Conservation (phyloP, 2,888 invertebrate genomes). For the Apotomis capreana region DNA sequence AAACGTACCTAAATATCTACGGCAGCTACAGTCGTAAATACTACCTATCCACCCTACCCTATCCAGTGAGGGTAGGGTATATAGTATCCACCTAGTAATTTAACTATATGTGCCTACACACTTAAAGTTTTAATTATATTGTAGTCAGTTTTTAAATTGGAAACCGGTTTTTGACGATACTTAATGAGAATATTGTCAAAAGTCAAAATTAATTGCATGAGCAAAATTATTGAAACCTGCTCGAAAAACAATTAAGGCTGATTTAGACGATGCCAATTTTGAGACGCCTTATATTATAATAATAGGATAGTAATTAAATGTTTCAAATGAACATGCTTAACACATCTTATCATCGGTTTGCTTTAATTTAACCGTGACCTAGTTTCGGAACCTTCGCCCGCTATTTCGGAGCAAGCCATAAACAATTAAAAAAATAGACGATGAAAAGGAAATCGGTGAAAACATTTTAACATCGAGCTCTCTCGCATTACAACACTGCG, state of each 20-base stretch:
- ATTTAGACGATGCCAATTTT: too few relatives aligned
- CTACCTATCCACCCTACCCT: too few relatives aligned
- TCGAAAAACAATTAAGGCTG: neutral
- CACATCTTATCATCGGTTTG: constrained; percentile 42
- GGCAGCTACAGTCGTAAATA: too few relatives aligned
- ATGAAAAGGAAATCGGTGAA: constrained; percentile 34
- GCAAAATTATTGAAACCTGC: neutral
- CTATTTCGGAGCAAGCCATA: constrained; percentile 29
- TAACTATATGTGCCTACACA: too few relatives aligned
- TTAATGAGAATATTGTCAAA: too few relatives aligned
- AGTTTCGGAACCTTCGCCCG: constrained; percentile 47
- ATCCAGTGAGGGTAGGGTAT: too few relatives aligned
- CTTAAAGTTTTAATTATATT: too few relatives aligned
- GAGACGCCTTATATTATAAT: neutral
- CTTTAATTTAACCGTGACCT: constrained; percentile 65
- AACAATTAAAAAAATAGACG: constrained; percentile 15
- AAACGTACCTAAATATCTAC: too few relatives aligned
- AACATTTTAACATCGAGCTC: constrained; percentile 51
- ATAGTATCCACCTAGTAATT: too few relatives aligned
- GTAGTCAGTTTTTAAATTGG: too few relatives aligned
- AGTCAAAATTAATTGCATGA: too few relatives aligned
- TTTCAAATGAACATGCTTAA: constrained; percentile 12
- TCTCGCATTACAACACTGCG: constrained; percentile 63
- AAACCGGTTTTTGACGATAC: too few relatives aligned
- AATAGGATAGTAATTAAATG: neutral